phyloP scores from a whole-genome alignment of 2,797 vertebrate genomes.

The Carduelis carduelis region DNA sequence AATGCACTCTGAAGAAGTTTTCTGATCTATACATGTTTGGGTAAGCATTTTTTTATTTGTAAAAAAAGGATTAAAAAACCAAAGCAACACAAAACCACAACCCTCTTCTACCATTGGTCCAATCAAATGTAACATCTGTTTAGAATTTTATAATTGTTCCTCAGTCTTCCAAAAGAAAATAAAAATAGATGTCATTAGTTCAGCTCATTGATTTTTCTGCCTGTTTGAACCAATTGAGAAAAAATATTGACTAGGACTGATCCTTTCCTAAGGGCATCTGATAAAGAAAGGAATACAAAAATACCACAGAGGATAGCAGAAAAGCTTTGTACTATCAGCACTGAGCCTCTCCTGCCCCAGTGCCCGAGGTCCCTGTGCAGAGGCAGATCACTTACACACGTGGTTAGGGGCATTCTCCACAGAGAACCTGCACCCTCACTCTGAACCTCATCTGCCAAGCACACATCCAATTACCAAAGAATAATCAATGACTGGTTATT shows the following conservation, averaged over 20 bases:
- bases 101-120: not conserved
- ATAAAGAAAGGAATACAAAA: constrained; percentile 68
- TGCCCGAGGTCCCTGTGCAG: constrained; percentile 61
- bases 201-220: constrained; percentile 79
- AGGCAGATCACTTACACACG: constrained; percentile 33
- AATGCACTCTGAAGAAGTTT: not conserved
- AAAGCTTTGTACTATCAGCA: constrained; percentile 54
- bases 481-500: constrained; percentile 61
- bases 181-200: constrained; percentile 77
- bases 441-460: constrained; percentile 67
- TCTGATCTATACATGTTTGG: not conserved
- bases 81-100: not conserved
- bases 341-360: constrained; percentile 44
- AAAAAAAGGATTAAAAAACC: not conserved
- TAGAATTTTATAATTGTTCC: constrained; percentile 44
- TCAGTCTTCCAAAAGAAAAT: constrained; percentile 38
- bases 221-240: constrained; percentile 72
- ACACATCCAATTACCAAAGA: constrained; percentile 65
- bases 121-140: constrained; percentile 31
- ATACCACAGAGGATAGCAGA: constrained; percentile 64
- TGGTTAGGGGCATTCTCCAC: constrained; percentile 52
- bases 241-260: constrained; percentile 81
- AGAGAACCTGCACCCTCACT: constrained; percentile 8
- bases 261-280: constrained; percentile 77
- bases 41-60: not conserved